A percentile compares a stretch with the other conserved stretches of the same genome.
These are phyloP conservation scores for Rhizoglyphus robini DNA, from an alignment of 1,140 invertebrate species.

Conservation along the genomic window DNA sequence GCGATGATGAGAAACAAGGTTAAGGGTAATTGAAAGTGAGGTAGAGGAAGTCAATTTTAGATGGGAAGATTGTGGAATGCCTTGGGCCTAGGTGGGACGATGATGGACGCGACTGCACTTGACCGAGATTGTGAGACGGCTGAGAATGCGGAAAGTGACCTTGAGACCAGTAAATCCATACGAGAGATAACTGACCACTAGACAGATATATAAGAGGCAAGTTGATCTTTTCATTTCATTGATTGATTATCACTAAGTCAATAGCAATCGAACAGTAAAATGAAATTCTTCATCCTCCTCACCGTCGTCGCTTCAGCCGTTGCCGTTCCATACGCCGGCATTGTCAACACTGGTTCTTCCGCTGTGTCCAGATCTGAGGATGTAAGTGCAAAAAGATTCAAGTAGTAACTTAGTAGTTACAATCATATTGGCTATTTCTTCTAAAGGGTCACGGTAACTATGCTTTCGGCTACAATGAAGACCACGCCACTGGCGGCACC, in stretches of 20 bases:
- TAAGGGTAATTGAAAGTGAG: too few relatives aligned
- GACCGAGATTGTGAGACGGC: too few relatives aligned
- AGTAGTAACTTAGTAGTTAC: neutral
- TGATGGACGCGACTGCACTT: too few relatives aligned
- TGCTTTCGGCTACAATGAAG: constrained; percentile 26
- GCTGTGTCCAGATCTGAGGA: constrained; percentile 11
- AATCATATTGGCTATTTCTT: neutral
- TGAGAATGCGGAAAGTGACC: too few relatives aligned
- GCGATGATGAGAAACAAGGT: too few relatives aligned
- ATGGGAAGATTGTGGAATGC: too few relatives aligned
- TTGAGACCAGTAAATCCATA: too few relatives aligned
- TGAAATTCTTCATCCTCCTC: neutral
- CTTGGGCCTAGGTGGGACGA: too few relatives aligned
- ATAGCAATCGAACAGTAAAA: neutral
- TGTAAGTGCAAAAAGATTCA: neutral
- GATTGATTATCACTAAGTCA: neutral
- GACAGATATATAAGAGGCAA: too few relatives aligned
- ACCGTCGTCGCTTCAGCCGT: neutral
- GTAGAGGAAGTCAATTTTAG: too few relatives aligned
- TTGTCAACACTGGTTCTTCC: neutral
- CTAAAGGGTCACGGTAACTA: constrained; percentile 24
- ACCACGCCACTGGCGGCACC: constrained; percentile 25
- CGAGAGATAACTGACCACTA: too few relatives aligned
- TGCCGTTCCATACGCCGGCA: neutral
- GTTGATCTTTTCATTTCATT: too few relatives aligned